A percentile compares a stretch with the other conserved stretches of the same genome.
Evolutionary conservation across 2,888 invertebrate species (phyloP).

Genomic region (Stenolophus ochropezus): DNA sequence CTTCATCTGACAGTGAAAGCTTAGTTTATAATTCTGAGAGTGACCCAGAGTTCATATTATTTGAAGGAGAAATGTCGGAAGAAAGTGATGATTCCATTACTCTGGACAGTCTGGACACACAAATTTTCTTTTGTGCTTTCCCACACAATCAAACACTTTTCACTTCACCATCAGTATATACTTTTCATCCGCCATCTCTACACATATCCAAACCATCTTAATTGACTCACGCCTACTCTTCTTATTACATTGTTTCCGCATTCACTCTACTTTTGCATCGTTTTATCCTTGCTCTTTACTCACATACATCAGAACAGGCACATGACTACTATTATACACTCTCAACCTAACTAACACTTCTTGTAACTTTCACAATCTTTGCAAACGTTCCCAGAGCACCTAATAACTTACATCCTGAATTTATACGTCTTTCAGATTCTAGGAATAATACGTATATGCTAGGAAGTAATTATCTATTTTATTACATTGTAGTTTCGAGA

Average conservation of each 20-base stretch:
- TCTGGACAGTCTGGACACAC: neutral
- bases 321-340: neutral
- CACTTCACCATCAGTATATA: neutral
- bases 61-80: neutral
- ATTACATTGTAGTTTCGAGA: neutral
- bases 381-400: neutral
- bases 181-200: neutral
- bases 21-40: neutral
- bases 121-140: neutral
- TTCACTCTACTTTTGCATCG: neutral
- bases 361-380: neutral
- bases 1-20: neutral
- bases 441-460: neutral
- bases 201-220: neutral
- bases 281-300: neutral
- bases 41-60: neutral
- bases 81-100: neutral
- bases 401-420: neutral
- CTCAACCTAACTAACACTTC: neutral
- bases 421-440: neutral
- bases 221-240: neutral
- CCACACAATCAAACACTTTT: neutral
- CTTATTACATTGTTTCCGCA: neutral
- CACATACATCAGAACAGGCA: neutral
- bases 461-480: neutral